phyloP scores from a whole-genome alignment of 2,888 invertebrate genomes.

The Cheilosia vulpina region DNA sequence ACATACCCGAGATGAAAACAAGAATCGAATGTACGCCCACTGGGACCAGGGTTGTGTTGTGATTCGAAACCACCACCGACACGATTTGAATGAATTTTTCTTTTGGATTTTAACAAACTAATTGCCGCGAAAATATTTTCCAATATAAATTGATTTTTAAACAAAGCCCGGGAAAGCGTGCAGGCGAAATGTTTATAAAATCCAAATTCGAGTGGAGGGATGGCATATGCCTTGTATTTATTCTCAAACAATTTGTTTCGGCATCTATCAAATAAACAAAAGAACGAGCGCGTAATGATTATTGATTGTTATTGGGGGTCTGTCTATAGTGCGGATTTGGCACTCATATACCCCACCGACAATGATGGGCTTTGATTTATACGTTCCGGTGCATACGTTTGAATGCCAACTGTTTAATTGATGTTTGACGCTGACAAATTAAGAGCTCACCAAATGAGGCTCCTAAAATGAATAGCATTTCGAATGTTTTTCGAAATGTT shows the following conservation, averaged over 20 bases:
- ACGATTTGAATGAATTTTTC: constrained; percentile 33
- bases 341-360: constrained; percentile 1
- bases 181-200: constrained; percentile 21
- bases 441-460: neutral
- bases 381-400: constrained; percentile 25
- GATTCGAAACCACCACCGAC: constrained; percentile 7
- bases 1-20: neutral
- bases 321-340: constrained; percentile 24
- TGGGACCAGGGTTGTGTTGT: neutral
- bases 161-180: constrained; percentile 23
- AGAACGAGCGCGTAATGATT: constrained; percentile 1
- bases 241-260: constrained; percentile 15
- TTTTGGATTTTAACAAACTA: constrained; percentile 29
- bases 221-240: constrained; percentile 3
- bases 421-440: constrained; percentile 37
- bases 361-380: constrained; percentile 23
- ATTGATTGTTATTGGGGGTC: constrained; percentile 39
- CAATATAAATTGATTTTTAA: constrained; percentile 46
- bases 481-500: neutral
- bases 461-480: constrained; percentile 2
- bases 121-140: constrained; percentile 56
- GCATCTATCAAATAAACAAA: constrained; percentile 49
- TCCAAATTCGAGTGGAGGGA: neutral
- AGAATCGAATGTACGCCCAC: neutral
- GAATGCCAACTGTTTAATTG: constrained; percentile 50